These are phyloP conservation scores for Clarias macrocephalus DNA, from an alignment of 2,113 vertebrate species.

Conservation along the genomic window DNA sequence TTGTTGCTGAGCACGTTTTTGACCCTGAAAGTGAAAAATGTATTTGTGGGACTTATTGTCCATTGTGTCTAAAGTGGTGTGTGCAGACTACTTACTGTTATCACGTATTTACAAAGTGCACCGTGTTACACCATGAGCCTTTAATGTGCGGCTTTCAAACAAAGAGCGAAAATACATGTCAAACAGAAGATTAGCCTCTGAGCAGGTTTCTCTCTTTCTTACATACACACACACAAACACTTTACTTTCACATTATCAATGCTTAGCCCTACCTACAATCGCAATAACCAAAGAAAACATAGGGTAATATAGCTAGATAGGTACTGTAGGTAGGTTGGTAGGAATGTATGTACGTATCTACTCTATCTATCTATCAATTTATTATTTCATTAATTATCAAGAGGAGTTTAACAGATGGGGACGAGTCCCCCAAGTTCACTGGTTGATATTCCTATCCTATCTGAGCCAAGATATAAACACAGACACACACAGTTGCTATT, in stretches of 20 bases:
- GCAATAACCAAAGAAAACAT: background rate
- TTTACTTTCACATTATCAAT: background rate
- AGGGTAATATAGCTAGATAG: too few relatives aligned
- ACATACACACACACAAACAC: slow-evolving; percentile 4
- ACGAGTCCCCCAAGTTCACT: background rate
- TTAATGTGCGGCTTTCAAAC: background rate
- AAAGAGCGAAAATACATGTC: background rate
- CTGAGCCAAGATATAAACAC: background rate
- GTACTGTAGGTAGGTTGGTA: too few relatives aligned
- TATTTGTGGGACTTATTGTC: background rate
- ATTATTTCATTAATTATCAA: background rate
- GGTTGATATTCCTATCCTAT: background rate
- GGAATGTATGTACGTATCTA: too few relatives aligned
- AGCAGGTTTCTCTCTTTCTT: background rate
- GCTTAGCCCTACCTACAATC: background rate
- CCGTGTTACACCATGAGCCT: background rate
- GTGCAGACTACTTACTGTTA: background rate
- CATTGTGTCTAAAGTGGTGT: background rate
- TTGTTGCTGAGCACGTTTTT: background rate
- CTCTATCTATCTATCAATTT: background rate
- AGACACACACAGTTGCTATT: background rate
- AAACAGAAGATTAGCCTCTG: background rate
- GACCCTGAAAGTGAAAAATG: background rate
- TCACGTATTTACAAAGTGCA: background rate
- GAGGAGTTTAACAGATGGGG: background rate